Evolutionary conservation across 2,113 vertebrate species (phyloP).

Genomic region (Athene noctua): DNA sequence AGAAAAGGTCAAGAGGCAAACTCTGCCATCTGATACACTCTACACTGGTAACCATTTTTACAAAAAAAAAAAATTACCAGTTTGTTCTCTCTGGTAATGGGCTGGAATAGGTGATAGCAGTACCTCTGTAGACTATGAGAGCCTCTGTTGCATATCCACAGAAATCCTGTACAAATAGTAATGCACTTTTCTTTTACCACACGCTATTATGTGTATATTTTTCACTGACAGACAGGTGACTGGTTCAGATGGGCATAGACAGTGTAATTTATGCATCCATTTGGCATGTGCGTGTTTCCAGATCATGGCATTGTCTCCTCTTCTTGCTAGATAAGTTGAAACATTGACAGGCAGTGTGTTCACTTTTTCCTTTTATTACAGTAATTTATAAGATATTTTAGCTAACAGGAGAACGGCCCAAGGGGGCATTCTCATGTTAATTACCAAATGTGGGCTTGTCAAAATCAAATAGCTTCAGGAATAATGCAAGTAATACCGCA

Average conservation of each 20-base stretch:
- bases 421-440: slow-evolving; percentile 84
- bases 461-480: slow-evolving; percentile 83
- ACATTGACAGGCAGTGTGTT: slow-evolving; percentile 80
- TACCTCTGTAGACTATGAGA: background rate
- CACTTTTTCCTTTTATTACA: slow-evolving; percentile 81
- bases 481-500: slow-evolving; percentile 77
- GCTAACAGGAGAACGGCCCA: slow-evolving; percentile 81
- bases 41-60: background rate
- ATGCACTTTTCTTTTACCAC: background rate
- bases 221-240: slow-evolving; percentile 20
- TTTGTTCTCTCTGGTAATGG: background rate
- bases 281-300: slow-evolving; percentile 68
- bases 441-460: slow-evolving; percentile 85
- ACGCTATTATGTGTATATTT: background rate
- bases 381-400: slow-evolving; percentile 86
- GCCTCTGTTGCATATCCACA: background rate
- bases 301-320: slow-evolving; percentile 74
- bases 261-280: slow-evolving; percentile 55
- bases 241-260: slow-evolving; percentile 43
- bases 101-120: background rate
- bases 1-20: background rate
- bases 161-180: background rate
- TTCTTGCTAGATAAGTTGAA: slow-evolving; percentile 76
- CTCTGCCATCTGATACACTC: background rate
- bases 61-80: background rate